Conservation (phyloP, 2,113 vertebrate species). For the Lagenorhynchus albirostris region DNA sequence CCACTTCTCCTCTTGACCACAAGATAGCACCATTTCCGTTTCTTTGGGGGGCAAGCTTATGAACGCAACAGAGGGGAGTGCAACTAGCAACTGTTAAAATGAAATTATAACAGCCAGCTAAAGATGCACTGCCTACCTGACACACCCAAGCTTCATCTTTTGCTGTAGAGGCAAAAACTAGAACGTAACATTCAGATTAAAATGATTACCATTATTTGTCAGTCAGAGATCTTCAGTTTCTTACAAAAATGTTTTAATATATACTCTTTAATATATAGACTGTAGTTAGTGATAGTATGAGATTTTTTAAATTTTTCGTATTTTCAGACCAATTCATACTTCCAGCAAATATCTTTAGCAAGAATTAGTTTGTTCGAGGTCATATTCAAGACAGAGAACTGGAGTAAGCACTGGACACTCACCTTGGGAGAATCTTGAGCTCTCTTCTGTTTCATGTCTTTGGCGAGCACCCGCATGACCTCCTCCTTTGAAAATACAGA, state of each 20-base stretch:
- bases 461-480: slow-evolving; percentile 41
- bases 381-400: not conserved
- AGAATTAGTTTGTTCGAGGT: not conserved
- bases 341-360: not conserved
- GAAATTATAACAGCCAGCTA: slow-evolving; percentile 82
- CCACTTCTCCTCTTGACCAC: not conserved
- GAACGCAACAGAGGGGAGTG: slow-evolving; percentile 79
- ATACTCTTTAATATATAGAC: not conserved
- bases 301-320: not conserved
- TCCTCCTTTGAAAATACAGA: slow-evolving; percentile 67
- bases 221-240: not conserved
- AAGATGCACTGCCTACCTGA: slow-evolving; percentile 83
- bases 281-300: not conserved
- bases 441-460: slow-evolving; percentile 51
- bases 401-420: not conserved
- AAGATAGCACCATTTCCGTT: slow-evolving; percentile 61
- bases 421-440: not conserved
- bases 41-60: not conserved
- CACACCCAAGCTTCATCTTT: slow-evolving; percentile 5
- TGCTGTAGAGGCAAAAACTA: not conserved
- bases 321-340: not conserved
- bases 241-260: not conserved
- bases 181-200: not conserved
- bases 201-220: not conserved
- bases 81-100: slow-evolving; percentile 80